A percentile compares a stretch with the other conserved stretches of the same genome.
phyloP scores from a whole-genome alignment of 2,797 vertebrate genomes.

The Myotis findleyi region DNA sequence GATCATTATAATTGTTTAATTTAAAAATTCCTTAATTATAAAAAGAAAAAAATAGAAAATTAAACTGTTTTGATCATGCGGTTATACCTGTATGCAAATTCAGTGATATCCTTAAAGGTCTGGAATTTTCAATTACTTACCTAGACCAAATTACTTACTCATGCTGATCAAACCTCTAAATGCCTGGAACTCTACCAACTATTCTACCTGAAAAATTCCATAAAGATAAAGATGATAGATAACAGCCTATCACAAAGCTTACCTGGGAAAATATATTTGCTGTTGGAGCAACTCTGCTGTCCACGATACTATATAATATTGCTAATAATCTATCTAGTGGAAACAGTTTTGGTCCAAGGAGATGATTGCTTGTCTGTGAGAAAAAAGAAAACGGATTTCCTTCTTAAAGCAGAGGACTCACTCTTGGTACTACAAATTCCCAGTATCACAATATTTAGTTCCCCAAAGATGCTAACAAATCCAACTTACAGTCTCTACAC shows the following conservation, averaged over 20 bases:
- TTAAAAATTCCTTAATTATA: constrained; percentile 31
- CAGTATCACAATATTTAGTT: not conserved
- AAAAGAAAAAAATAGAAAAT: constrained; percentile 10
- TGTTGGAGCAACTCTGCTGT: constrained; percentile 95
- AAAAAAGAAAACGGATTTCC: constrained; percentile 61
- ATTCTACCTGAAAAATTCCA: not conserved
- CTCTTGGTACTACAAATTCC: constrained; percentile 2
- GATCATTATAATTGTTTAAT: constrained; percentile 8
- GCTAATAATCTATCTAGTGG: constrained; percentile 96
- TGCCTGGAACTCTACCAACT: not conserved
- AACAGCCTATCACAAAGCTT: constrained; percentile 60
- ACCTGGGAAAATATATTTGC: constrained; percentile 99
- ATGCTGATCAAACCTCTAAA: not conserved
- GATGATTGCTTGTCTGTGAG: constrained; percentile 96
- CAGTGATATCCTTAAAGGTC: not conserved
- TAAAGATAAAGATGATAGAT: not conserved
- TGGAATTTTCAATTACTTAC: constrained; percentile 43
- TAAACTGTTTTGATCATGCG: constrained; percentile 15
- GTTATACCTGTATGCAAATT: constrained; percentile 7
- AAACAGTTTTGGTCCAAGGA: constrained; percentile 97
- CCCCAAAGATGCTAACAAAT: constrained; percentile 45
- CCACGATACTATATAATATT: constrained; percentile 98
- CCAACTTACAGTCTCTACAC: not conserved
- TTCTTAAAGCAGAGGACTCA: constrained; percentile 13
- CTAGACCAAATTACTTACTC: not conserved